Percentiles rank a stretch among this genome's conserved stretches.
Evolutionary conservation across 2,113 vertebrate genomes (phyloP).

Genomic region (Gymnobelideus leadbeateri): DNA sequence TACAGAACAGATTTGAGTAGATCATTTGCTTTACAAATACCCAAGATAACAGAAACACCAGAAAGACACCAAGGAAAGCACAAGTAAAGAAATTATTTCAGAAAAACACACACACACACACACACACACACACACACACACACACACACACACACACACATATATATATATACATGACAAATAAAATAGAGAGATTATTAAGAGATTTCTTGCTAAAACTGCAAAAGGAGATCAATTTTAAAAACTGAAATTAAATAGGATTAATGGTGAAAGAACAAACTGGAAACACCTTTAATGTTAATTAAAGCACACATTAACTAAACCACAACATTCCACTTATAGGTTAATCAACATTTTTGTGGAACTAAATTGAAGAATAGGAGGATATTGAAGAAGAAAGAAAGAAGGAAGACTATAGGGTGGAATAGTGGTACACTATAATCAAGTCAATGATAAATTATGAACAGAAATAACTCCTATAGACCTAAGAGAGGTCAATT

Average conservation of each 20-base stretch:
- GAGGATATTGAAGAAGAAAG: too few species aligned
- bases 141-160: too few species aligned
- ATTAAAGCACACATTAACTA: too few species aligned
- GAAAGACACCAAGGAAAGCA: not conserved
- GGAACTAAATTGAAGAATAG: too few species aligned
- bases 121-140: too few species aligned
- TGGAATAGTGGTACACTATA: too few species aligned
- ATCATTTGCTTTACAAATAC: not conserved
- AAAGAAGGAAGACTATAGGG: too few species aligned
- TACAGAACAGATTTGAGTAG: not conserved
- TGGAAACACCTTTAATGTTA: too few species aligned
- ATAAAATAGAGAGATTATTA: not conserved
- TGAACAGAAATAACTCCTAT: too few species aligned
- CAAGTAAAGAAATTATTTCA: not conserved
- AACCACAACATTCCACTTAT: too few species aligned
- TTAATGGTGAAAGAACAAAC: not conserved
- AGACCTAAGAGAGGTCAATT: not conserved
- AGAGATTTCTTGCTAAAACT: not conserved
- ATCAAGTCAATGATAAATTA: too few species aligned
- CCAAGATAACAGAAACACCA: not conserved
- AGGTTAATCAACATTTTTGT: too few species aligned
- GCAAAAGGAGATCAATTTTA: not conserved
- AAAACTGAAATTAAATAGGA: not conserved
- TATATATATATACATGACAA: not conserved
- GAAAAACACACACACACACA: not conserved